Conservation (phyloP, 2,888 invertebrate species). For the Corbicula japonica region DNA sequence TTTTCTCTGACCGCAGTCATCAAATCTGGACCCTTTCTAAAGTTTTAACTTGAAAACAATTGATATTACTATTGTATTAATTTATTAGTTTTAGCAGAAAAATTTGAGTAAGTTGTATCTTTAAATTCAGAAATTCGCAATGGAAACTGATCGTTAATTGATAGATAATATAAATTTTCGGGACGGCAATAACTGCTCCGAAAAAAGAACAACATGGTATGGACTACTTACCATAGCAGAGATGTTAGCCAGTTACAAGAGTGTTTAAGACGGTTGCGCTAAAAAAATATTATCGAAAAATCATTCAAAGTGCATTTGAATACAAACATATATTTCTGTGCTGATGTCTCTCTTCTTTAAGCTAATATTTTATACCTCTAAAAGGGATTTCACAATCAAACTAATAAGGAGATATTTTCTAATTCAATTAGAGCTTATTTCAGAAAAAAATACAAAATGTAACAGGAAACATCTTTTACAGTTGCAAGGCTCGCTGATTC, state of each 20-base stretch:
- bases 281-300: too few relatives aligned
- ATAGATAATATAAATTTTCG: too few relatives aligned
- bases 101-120: too few relatives aligned
- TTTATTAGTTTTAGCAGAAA: too few relatives aligned
- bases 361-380: background rate
- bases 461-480: constrained; percentile 29
- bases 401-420: background rate
- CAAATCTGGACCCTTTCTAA: background rate
- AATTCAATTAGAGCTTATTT: background rate
- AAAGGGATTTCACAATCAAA: background rate
- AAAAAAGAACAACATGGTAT: too few relatives aligned
- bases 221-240: too few relatives aligned
- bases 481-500: constrained; percentile 77
- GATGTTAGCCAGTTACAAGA: too few relatives aligned
- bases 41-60: background rate
- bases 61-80: too few relatives aligned
- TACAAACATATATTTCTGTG: background rate
- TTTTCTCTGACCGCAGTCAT: background rate
- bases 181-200: too few relatives aligned
- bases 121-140: too few relatives aligned
- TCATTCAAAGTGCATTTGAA: background rate
- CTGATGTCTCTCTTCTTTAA: background rate
- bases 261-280: too few relatives aligned
- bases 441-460: background rate
- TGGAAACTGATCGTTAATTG: too few relatives aligned